Base-by-base conservation (phyloP, 1,140 invertebrate species). In the Atopsyche davidsoni region DNA sequence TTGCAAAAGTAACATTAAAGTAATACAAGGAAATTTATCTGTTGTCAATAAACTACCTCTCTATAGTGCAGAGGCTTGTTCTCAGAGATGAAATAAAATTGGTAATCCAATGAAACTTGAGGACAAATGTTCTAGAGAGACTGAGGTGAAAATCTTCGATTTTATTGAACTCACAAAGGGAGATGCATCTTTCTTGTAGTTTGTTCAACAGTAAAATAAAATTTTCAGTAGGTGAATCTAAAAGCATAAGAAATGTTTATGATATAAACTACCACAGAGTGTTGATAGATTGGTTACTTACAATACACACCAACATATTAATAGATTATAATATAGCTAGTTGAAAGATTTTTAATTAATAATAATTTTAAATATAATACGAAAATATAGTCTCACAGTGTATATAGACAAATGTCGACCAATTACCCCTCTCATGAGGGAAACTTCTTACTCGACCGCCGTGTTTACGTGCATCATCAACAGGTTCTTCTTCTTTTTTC, bases 391-490 rank as follows among this genome's bases (percentile, higher is more conserved):
- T n/a, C 70, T 67, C 76, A 87, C 84, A 83, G 57, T 81, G 75
- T 48, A 87, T 73, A 63, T 82, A 87, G 43, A 85, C 70, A 63
- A 78, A 81, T 9, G 83, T 82, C n/a, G 83, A 79, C 87, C 87
- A 90, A 63, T 87, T 87, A 39, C 86, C 86, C 65, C 85, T 74
- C 62, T 85, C 79, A 68, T 90, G 86, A 54, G 84, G 78, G 69
- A 88, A 89, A 23, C 74, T 73, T 60, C 87, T 70, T 46, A 78
- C 63, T 59, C 82, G 66, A 24, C 85, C 85, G 32, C 76, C 68
- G 61, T 89, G 83, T 45, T 76, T 54, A 4, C 55, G 54, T 11
- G 81, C 78, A 65, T 86, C 67, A 62, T 85, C 80, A 38, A 58
- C 50, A 59, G 68, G 61, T n/a, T 55, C 45, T 41, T 69, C 62